Percentiles rank a stretch among this genome's conserved stretches.
Conservation (phyloP, 35 echinoderm and acorn worm genomes). For the Ptychodera flava region DNA sequence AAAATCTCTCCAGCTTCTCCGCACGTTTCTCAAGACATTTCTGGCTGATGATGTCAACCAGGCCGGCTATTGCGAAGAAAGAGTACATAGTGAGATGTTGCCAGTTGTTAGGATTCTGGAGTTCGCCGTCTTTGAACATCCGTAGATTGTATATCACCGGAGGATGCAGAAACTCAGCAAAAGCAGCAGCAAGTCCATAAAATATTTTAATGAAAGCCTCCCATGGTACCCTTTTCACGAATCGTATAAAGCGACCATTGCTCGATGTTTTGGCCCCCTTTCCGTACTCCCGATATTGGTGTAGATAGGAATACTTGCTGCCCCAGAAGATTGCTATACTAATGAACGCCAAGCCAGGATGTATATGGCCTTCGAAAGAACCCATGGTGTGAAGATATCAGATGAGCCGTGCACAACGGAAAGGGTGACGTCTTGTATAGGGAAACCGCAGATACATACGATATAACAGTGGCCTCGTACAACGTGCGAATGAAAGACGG, state of each 20-base stretch:
- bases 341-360: constrained; percentile 81
- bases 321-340: constrained; percentile 82
- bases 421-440: too few species aligned
- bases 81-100: constrained; percentile 97
- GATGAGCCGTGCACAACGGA: too few species aligned
- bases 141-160: neutral
- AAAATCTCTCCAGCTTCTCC: constrained; percentile 50
- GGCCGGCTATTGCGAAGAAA: constrained; percentile 68
- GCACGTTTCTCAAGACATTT: constrained; percentile 28
- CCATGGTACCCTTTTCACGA: neutral
- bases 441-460: too few species aligned
- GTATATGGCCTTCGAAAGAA: constrained; percentile 79
- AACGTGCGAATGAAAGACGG: too few species aligned
- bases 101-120: constrained; percentile 65
- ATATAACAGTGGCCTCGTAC: too few species aligned
- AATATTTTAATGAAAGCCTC: neutral
- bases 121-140: constrained; percentile 50
- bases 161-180: neutral
- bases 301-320: constrained; percentile 29
- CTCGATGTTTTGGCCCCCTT: neutral
- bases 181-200: neutral
- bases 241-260: neutral
- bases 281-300: neutral
- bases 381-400: too few species aligned
- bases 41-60: constrained; percentile 18